Percentiles rank a stretch among this genome's conserved stretches.
phyloP scores from a whole-genome alignment of 2,797 vertebrate genomes.

The Pipistrellus nathusii region DNA sequence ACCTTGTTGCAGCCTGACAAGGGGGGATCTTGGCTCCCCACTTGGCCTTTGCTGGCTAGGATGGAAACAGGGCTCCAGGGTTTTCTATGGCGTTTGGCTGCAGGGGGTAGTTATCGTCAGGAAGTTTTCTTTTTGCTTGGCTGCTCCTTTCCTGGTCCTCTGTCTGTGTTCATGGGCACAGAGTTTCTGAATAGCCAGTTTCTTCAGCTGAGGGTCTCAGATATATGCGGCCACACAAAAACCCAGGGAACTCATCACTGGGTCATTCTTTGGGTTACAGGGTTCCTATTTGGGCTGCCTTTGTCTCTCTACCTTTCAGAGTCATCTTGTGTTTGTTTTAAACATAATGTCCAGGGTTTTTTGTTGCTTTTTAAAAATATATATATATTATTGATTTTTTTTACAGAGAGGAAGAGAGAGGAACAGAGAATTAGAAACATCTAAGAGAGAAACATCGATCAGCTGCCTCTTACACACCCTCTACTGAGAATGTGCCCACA shows the following conservation, averaged over 20 bases:
- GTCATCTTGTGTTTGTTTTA: conserved; percentile 15
- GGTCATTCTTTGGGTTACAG: background rate
- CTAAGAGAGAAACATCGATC: no score
- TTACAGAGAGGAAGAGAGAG: no score
- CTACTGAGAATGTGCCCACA: no score
- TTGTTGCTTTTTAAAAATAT: no score
- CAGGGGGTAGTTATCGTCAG: background rate
- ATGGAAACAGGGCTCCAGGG: no score
- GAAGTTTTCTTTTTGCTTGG: conserved; percentile 2
- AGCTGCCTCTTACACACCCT: no score
- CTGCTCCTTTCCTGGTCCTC: background rate
- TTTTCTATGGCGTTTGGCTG: background rate
- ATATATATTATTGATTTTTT: no score
- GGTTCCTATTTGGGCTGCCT: background rate
- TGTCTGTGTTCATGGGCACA: background rate
- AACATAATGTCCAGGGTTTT: background rate
- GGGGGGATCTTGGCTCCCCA: background rate
- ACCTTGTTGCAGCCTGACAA: background rate
- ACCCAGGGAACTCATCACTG: background rate
- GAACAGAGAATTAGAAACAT: no score
- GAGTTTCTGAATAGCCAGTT: background rate
- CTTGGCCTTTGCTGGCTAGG: background rate
- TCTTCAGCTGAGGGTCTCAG: background rate
- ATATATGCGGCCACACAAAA: background rate
- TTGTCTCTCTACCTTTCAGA: background rate